These are phyloP conservation scores for Erythrolamprus reginae DNA, from an alignment of 2,113 vertebrate genomes.

Conservation along the genomic window DNA sequence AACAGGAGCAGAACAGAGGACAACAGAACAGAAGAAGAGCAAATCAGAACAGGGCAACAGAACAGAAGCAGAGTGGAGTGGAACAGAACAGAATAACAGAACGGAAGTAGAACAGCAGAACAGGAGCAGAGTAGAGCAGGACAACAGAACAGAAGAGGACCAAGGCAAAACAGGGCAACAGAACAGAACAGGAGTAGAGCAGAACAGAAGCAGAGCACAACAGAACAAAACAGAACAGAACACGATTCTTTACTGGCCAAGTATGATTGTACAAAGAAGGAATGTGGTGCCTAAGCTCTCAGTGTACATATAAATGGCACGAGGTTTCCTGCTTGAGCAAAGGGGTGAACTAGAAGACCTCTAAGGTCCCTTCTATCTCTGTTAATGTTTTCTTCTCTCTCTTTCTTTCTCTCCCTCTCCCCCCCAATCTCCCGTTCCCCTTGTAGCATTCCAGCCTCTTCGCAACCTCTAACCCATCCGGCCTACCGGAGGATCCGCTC, in stretches of 20 bases:
- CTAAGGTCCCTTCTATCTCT: not conserved
- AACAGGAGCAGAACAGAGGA: no score
- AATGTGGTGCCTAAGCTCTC: not conserved
- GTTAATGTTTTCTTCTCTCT: not conserved
- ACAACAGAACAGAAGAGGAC: no score
- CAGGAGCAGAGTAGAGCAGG: no score
- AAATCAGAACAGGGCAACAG: no score
- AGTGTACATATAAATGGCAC: not conserved
- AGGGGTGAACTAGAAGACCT: not conserved
- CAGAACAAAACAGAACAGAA: not conserved
- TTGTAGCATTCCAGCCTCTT: slow-evolving; percentile 81
- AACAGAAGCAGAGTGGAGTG: no score
- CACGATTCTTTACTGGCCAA: not conserved
- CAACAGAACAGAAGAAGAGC: no score
- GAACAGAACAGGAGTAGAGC: no score
- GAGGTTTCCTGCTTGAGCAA: not conserved
- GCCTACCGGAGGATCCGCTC: slow-evolving; percentile 82
- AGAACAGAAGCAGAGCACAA: not conserved
- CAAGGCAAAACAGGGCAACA: no score
- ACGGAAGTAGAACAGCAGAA: no score
- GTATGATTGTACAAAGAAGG: not conserved
- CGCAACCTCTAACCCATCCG: slow-evolving; percentile 82
- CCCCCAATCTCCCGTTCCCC: slow-evolving; percentile 32
- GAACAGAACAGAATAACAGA: no score
- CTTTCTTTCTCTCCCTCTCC: not conserved